phyloP scores from a whole-genome alignment of 2,113 vertebrate genomes.

The Madoqua kirkii region DNA sequence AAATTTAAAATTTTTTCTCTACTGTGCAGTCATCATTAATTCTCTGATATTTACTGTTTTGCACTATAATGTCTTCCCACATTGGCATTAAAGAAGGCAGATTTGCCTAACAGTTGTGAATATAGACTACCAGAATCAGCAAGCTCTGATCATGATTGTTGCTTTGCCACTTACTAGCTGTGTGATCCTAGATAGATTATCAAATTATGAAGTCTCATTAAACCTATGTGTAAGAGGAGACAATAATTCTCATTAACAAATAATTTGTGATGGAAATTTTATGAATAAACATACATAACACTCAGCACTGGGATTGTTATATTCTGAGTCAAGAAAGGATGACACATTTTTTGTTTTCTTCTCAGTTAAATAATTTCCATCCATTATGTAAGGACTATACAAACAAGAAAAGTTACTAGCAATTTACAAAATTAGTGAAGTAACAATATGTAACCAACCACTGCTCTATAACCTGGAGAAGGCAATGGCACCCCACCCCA shows the following conservation, averaged over 20 bases:
- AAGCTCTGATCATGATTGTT: not conserved
- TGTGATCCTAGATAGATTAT: not conserved
- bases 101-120: not conserved
- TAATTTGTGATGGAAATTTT: not conserved
- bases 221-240: not conserved
- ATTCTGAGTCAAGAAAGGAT: not conserved
- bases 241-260: not conserved
- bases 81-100: not conserved
- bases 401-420: not conserved
- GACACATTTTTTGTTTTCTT: not conserved
- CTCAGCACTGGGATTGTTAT: not conserved
- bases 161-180: not conserved
- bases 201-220: not conserved
- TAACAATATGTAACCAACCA: not conserved
- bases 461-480: not conserved
- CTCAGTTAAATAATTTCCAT: not conserved
- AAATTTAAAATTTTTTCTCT: not conserved
- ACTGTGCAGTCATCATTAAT: not conserved
- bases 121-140: not conserved
- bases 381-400: not conserved
- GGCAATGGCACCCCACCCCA: too few relatives aligned
- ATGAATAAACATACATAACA: not conserved
- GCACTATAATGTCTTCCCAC: not conserved
- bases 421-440: not conserved
- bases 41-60: not conserved